Evolutionary conservation across 2,888 invertebrate species (phyloP), one percentile per base, ranked within the genome.

Genomic region (Dexiosoma caninum): DNA sequence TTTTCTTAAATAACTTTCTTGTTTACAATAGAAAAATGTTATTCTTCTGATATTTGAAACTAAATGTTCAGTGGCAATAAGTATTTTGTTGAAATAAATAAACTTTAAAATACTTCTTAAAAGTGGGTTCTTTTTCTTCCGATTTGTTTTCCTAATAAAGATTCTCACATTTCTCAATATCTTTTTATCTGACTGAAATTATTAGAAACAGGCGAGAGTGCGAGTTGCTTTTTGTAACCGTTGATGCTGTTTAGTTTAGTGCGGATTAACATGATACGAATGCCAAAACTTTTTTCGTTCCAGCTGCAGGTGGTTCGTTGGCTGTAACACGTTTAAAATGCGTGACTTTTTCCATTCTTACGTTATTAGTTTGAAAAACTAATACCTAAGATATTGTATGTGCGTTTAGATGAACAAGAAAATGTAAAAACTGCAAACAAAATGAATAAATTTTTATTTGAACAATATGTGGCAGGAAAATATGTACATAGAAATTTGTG

Each of bases 261-360:
- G 8, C 21, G 42, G 16, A 53, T 42, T 53, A 53, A 44, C 23
- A 60, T 51, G 21, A 51, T 53, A 44, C 12, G 14, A 49, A 23
- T 30, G 3, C 12, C 10, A 53, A 42, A 23, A 14, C 51, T 42
- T 21, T 53, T 51, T 53, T 42, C 19, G 12, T 42, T 37, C 32
- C 40, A 64, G 53, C 55, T 53, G 8, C 46, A 46, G 23, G 37
- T 64, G 23, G n/a, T n/a, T n/a, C n/a, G n/a, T n/a, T n/a, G n/a
- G 3, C 32, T 60, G 46, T 30, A 72, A 57, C 80, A 81, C 76
- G 76, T 81, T 67, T 64, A 51, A 62, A 55, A 67, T 76, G 71
- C 76, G 80, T 81, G 76, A 81, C 76, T 81, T 62, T 76, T 80
- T 59, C 67, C 67, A 67, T 57, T 81, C 67, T 76, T 21, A 76